Base-by-base conservation (phyloP, 2,888 invertebrate species). In the Spodoptera exigua region DNA sequence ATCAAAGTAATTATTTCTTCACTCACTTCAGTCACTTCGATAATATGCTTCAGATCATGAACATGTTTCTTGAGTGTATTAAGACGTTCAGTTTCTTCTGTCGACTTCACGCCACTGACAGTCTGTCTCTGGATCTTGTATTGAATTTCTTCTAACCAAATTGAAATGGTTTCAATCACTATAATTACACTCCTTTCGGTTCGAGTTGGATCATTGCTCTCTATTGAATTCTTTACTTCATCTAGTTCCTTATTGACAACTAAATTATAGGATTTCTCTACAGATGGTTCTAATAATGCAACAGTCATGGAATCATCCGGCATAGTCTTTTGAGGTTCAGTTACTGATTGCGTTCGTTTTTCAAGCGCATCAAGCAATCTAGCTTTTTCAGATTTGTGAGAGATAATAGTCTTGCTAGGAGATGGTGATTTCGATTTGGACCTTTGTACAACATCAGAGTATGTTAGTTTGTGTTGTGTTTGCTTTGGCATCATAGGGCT, bases 61-160 rank as follows among this genome's bases (percentile, higher is more conserved):
- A 96, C 88, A 65, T 95, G 94, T 65, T 95, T 95, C 76, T 95
- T 94, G n/a, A 96, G 71, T 41, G 81, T 76, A 45, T 85, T 85
- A 0, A 94, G 72, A 10, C 88, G 85, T 75, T 89, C 87, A 37
- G 80, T 81, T 69, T 92, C 89, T 70, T 90, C 82, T 3, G 75
- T 70, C 12, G 83, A 58, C 67, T 78, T 86, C 7, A 72, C 67
- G 41, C 88, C 88, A 43, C 84, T 76, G 7, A 85, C 64, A 54
- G 89, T 88, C 63, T 90, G 85, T 75, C 81, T 86, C 61, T 92
- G 96, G 45, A 97, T 96, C 77, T 96, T 95, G 74, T 97, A 97
- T 83, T 97, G 97, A 61, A 98, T 97, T 21, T 97, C 97, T 90
- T 98, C 97, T 41, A 98, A 86, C 97, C 98, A 98, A 12, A 96